Base-by-base conservation (phyloP, 1,140 invertebrate genomes). In the Drosophila kikkawai region DNA sequence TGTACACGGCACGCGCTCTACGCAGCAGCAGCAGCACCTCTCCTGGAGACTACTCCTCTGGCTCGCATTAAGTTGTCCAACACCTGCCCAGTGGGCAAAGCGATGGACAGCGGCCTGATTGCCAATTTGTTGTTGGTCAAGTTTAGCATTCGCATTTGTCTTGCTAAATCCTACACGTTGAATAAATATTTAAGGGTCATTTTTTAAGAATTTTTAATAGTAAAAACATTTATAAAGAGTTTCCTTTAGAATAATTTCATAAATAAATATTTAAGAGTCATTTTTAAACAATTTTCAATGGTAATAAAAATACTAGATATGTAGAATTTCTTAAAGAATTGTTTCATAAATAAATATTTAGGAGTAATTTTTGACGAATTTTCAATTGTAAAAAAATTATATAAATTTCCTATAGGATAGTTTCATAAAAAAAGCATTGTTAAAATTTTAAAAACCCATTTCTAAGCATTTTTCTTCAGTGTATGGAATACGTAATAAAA, bases 61-160 rank as follows among this genome's bases (percentile, higher is more conserved):
- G 39, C 48, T 79, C 45, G 67, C 73, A 86, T 86, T 88, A 84
- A 88, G 83, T 87, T 88, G 83, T 79, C 78, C 85, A 90, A 88
- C 81, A 90, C 85, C 85, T 90, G 85, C 85, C 80, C 78, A 83
- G 70, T 83, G 70, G 81, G 81, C 73, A 79, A 60, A 71, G 41
- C 50, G 50, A 56, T 69, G 50, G 63, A 59, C 59, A 68, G 63
- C 66, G 70, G 80, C 85, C 85, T 90, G 85, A 90, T 90, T 90
- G 85, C 75, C 85, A 90, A 90, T 90, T 90, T 88, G 85, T 80
- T 82, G 85, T 71, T 75, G 61, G 69, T 64, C 44, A 68, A 44
- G 69, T 67, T 75, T 66, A 77, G 64, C 75, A 69, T 59, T 77
- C 74, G 61, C 75, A 77, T 77, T 77, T 77, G 75, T 77, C 75